phyloP scores from a whole-genome alignment of 64 coral and sea anemone species.

The Stylophora pistillata region DNA sequence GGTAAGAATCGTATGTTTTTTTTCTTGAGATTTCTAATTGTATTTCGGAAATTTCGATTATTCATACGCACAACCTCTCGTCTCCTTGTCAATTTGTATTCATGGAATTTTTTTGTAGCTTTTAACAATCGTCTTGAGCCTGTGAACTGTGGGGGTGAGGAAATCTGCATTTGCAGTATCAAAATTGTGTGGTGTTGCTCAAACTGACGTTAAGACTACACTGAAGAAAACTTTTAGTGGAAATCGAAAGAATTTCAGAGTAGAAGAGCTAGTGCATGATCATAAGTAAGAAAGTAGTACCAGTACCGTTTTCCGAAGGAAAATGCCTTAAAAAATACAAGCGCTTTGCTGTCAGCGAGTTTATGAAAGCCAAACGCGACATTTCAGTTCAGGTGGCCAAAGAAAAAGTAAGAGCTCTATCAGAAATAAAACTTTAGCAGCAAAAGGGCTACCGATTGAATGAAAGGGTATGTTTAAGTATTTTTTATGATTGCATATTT shows the following conservation, averaged over 20 bases:
- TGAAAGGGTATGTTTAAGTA: too few relatives aligned
- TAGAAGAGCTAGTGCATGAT: not conserved
- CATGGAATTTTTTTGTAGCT: constrained; percentile 16
- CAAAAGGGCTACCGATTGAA: too few relatives aligned
- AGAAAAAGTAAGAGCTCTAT: too few relatives aligned
- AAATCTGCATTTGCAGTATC: not conserved
- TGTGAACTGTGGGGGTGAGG: not conserved
- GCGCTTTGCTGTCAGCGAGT: too few relatives aligned
- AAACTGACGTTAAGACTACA: too few relatives aligned
- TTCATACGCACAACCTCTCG: not conserved
- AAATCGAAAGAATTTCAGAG: constrained; percentile 62
- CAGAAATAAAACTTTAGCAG: too few relatives aligned
- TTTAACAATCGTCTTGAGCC: not conserved
- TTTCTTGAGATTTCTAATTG: constrained; percentile 27
- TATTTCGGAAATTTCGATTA: constrained; percentile 24
- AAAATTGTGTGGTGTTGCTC: not conserved
- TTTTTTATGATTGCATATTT: too few relatives aligned
- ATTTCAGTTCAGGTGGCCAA: too few relatives aligned
- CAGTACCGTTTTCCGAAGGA: too few relatives aligned
- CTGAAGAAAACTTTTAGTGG: constrained; percentile 51
- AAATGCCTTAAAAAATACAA: too few relatives aligned
- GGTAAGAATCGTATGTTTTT: constrained; percentile 78
- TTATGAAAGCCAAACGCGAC: too few relatives aligned
- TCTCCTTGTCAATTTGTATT: not conserved
- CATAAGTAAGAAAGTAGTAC: too few relatives aligned